These are phyloP conservation scores for Theropithecus gelada DNA, from an alignment of 2,113 vertebrate genomes.

Conservation along the genomic window DNA sequence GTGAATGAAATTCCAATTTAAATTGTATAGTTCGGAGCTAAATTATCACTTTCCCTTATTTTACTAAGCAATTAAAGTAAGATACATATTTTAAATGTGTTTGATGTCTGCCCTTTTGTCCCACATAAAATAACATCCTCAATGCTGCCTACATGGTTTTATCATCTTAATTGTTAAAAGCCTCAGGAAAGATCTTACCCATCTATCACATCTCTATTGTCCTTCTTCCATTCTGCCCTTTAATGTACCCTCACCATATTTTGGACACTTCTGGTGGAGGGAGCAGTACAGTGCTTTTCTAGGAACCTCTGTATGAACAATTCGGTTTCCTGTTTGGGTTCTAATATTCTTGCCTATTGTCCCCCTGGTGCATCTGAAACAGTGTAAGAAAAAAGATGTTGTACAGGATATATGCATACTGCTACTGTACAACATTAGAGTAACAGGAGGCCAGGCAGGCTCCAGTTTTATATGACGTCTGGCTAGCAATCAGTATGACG, in stretches of 20 bases:
- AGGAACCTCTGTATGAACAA: neutral
- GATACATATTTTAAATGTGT: slow-evolving; percentile 3
- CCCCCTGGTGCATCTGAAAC: neutral
- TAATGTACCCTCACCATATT: neutral
- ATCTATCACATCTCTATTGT: neutral
- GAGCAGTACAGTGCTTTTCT: neutral
- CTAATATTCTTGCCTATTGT: neutral
- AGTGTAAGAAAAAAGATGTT: neutral
- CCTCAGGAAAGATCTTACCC: neutral
- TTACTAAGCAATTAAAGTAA: slow-evolving; percentile 40
- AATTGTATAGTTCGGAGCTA: neutral
- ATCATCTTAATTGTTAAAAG: slow-evolving; percentile 10
- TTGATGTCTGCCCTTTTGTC: neutral
- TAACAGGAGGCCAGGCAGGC: neutral
- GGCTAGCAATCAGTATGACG: neutral
- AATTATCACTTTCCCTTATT: slow-evolving; percentile 17
- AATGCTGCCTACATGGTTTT: neutral
- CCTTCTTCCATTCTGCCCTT: neutral
- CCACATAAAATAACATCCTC: neutral
- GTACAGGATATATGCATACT: neutral
- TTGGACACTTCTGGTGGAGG: neutral
- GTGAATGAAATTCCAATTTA: slow-evolving; percentile 26
- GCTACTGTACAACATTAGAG: neutral
- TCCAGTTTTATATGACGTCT: neutral
- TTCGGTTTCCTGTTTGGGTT: neutral